phyloP scores from a whole-genome alignment of 1,140 invertebrate species.

The Sesamia nonagrioides region DNA sequence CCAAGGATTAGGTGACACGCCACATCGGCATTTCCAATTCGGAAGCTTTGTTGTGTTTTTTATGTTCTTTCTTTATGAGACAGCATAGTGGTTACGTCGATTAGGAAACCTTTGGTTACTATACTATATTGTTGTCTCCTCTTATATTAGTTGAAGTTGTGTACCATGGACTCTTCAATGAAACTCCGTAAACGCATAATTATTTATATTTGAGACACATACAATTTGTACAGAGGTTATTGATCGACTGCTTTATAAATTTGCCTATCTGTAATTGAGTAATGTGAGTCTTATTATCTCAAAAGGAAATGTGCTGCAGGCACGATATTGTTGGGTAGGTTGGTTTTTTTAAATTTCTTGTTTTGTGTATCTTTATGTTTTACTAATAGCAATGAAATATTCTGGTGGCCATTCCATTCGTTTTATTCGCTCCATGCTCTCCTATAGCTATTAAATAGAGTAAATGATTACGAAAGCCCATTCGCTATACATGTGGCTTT shows the following conservation, averaged over 20 bases:
- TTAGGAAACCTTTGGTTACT: neutral
- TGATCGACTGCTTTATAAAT: too few relatives aligned
- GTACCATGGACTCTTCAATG: too few relatives aligned
- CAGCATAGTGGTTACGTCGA: neutral
- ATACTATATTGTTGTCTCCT: neutral
- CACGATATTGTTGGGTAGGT: too few relatives aligned
- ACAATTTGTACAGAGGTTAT: too few relatives aligned
- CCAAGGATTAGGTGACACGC: slow-evolving; percentile 61
- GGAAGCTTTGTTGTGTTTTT: slow-evolving; percentile 43
- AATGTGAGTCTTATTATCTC: too few relatives aligned
- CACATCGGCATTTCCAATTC: slow-evolving; percentile 58
- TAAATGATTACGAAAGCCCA: slow-evolving; percentile 33
- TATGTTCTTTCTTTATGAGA: slow-evolving; percentile 29
- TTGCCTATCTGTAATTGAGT: too few relatives aligned
- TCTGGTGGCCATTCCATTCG: neutral
- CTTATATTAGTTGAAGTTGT: neutral
- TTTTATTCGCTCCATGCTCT: slow-evolving; percentile 22
- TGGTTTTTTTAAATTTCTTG: too few relatives aligned
- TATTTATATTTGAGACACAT: too few relatives aligned
- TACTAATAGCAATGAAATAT: neutral
- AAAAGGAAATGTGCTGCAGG: too few relatives aligned
- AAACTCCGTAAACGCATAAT: too few relatives aligned
- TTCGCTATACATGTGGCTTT: slow-evolving; percentile 17
- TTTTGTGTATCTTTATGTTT: neutral
- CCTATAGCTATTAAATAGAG: slow-evolving; percentile 33